Evolutionary conservation across 2,888 invertebrate genomes (phyloP), one percentile per base, ranked within the genome.

Genomic region (Idaea aversata): DNA sequence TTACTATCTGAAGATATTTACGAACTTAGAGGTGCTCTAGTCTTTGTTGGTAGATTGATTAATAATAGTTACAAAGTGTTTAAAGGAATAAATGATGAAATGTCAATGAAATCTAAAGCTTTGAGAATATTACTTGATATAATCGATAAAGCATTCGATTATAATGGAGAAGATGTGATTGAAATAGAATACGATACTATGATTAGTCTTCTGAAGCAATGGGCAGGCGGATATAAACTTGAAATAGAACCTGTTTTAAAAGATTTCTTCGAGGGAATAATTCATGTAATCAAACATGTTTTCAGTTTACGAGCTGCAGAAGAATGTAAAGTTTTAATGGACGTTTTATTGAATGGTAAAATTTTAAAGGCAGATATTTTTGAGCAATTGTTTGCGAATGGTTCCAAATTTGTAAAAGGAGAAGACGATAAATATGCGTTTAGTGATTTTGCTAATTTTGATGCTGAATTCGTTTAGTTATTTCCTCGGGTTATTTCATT

Each of bases 91-190:
- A 63, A 75, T 13, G 59, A 65, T 2, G 62, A 64, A 4, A 62
- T 74, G 0, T 75, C 70, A 63, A 66, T 16, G 4, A 74, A 59
- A 63, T 73, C 71, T 10, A 81, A 76, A 73, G 81, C 82, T n/a
- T 61, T 74, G 0, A 72, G 75, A 15, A 75, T 85, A 36, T 67
- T 86, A 5, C 34, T 84, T 3, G 84, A 85, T 67, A 80, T 87
- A 5, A 63, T 86, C n/a, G 81, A 86, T 63, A 80, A 76, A 75
- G 72, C 81, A 0, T 78, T 84, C 60, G 65, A 67, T 57, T 6
- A 38, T 2, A 70, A 75, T 4, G 77, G 74, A 0, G 72, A 77
- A 13, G 77, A 79, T 3, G 3, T 79, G 1, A 47, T 79, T 0
- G 60, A 62, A 0, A 74, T 80, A 16, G 75, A 77, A 57, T 77